Base-by-base conservation (phyloP, 2,888 invertebrate genomes). In the Cantharis rufa region DNA sequence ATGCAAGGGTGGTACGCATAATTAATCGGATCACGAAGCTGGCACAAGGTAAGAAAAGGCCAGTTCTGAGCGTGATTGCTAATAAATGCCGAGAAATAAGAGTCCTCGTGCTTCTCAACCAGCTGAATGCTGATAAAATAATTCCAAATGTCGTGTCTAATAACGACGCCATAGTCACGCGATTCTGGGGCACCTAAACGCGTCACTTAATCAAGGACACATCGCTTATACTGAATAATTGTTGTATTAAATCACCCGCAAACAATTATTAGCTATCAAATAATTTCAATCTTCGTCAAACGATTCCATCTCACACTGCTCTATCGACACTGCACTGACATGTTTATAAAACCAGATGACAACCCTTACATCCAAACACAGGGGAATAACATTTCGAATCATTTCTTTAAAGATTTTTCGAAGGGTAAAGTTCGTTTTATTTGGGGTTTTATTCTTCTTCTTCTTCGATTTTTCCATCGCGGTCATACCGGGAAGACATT, bases 31-130 rank as follows among this genome's bases (percentile, higher is more conserved):
- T 86, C 87, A 87, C 87, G 87, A 87, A 87, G 84, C 86, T 86
- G 87, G 86, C 86, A 86, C 86, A 85, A 85, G 86, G 86, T 86
- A 87, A 86, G 86, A 87, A 87, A 86, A 87, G 87, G 87, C 86
- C 86, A 86, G 86, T 85, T 84, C 84, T 84, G 86, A 83, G 85
- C 88, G 87, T 87, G 87, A 87, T 88, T 86, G 86, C 87, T 87
- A 88, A 88, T 87, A 87, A 88, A 88, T 87, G 85, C 87, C 87
- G 88, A 88, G 88, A 88, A 88, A 88, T 88, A 87, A 88, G 87
- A 87, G 88, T 87, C 88, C 87, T 87, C 86, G 87, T 88, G 87
- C 86, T 86, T 86, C 87, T 86, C 84, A 84, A 84, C 83, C 64
- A 84, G 86, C 64, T 66, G 64, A 66, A 66, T 66, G 64, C 87